Base-by-base conservation (phyloP, 2,113 vertebrate genomes). In the Larimichthys polyactis region DNA sequence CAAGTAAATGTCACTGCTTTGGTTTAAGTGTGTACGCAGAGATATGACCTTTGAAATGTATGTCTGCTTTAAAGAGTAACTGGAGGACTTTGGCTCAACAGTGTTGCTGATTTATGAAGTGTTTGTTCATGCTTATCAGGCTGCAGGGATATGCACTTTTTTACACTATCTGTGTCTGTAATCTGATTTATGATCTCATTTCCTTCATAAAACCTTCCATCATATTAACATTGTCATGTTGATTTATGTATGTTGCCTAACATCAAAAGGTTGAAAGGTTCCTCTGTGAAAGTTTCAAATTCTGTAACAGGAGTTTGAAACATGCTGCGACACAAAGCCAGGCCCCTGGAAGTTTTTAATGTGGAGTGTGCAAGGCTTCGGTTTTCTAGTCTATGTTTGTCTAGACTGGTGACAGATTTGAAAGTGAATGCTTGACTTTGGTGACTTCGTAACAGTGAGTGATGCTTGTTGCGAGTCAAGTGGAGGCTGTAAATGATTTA, bases 1-100 rank as follows among this genome's bases (percentile, higher is more conserved):
- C 17, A 11, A 19, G 49, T 29, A n/a, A 43, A 68, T 43, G 20
- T 14, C n/a, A 52, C 58, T 62, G 59, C 70, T 78, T 57, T 29
- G 65, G 48, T 84, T 88, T 87, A 84, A 89, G 66, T 59, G 54
- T 60, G 46, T 15, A 40, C 0, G 29, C 76, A 15, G 27, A 66
- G 24, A 43, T 9, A 1, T 1, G 77, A 92, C 87, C 82, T 92
- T 93, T 81, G 68, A 71, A 40, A 19, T 88, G 91, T 68, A 90
- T 87, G 44, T 27, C 2, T 24, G 71, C 27, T 72, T 24, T 83
- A 84, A 90, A 85, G 48, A 76, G 44, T 75, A 72, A 82, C 76
- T 51, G 46, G 49, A 43, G 83, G 89, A 90, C 89, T 90, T 91
- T 91, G 86, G 77, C 75, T 83, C 40, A 32, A 1, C 22, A 7